Conservation (phyloP, 2,888 invertebrate species). For the Tachina lurida region DNA sequence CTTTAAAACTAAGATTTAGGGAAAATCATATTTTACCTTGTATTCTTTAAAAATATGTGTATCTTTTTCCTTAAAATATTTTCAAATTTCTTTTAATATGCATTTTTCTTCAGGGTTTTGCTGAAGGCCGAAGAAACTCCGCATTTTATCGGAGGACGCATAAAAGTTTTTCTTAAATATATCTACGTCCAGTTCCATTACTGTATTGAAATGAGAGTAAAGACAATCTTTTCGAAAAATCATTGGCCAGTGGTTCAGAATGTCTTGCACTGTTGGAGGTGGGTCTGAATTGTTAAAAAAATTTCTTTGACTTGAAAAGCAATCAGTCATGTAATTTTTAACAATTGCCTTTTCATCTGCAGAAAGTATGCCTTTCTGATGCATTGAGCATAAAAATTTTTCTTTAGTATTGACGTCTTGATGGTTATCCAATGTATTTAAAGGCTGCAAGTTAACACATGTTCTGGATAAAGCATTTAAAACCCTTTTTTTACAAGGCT, state of each 20-base stretch:
- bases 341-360: neutral
- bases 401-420: constrained; percentile 20
- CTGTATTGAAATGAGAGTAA: neutral
- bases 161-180: no score
- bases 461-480: neutral
- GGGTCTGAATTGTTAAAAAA: neutral
- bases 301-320: neutral
- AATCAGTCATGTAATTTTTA: neutral
- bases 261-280: neutral
- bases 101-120: constrained; percentile 1
- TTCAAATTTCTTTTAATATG: neutral
- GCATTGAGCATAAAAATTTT: constrained; percentile 41
- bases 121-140: neutral
- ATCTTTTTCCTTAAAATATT: neutral
- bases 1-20: neutral
- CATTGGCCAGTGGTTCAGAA: neutral
- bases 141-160: no score
- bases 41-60: constrained; percentile 4
- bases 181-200: no score
- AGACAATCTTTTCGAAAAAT: neutral
- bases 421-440: neutral
- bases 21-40: neutral
- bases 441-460: constrained; percentile 37
- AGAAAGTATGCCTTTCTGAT: constrained; percentile 24
- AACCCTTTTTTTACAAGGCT: neutral